Evolutionary conservation across 1,140 invertebrate species (phyloP), one percentile per base, ranked within the genome.

Genomic region (Tetramorium simillimum): DNA sequence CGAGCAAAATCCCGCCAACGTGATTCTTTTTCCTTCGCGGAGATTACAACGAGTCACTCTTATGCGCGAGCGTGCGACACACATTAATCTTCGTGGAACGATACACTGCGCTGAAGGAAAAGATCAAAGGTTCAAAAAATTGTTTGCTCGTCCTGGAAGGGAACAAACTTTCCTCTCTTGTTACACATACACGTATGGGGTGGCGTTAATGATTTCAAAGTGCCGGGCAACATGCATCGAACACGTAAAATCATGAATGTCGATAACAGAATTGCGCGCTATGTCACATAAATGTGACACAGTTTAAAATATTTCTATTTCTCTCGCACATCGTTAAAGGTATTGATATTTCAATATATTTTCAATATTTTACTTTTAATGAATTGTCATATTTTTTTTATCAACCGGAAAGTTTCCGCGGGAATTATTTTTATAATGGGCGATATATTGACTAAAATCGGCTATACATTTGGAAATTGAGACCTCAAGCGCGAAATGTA

Each of bases 81-180:
- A 58, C 76, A 78, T 43, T 76, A 63, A 89, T 89, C 53, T 86
- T 72, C 46, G 73, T 33, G 82, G 7, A 78, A 63, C 73, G 73
- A 77, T 85, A 65, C 58, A 28, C 73, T 28, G 24, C 60, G 53
- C 28, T 60, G 58, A 65, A 89, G 80, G 73, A 46, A 51, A 76
- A 85, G 82, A 85, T 77, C 62, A 85, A 85, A 85, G 58, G 73
- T 78, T 85, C 46, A 78, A 88, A 88, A 89, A 89, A 89, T 88
- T 88, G 60, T 73, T 89, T 78, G 51, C 51, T 7, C 53, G 37
- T 46, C 10, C 12, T 46, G 53, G 21, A 12, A 24, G 33, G 40
- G 56, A 69, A 86, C 58, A 80, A 89, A 89, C 82, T 67, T 53
- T 69, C 7, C 33, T 49, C 37, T 82, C 60, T 86, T 58, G 78